These are phyloP conservation scores for Amphipyra berbera DNA, from an alignment of 2,888 invertebrate genomes.

Conservation along the genomic window DNA sequence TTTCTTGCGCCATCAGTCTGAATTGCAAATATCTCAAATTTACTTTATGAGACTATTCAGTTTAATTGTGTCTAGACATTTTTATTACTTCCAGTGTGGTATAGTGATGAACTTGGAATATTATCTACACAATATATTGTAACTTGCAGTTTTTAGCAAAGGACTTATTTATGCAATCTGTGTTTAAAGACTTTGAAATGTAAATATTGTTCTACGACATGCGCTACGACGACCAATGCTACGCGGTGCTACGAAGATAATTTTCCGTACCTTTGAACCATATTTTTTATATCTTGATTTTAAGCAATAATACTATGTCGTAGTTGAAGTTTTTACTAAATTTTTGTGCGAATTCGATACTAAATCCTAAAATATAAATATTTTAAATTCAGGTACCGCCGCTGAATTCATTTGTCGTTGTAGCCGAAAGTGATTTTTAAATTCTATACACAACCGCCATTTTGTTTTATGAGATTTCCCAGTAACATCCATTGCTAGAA, in stretches of 20 bases:
- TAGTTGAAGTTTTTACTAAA: too few relatives aligned
- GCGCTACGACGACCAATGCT: slow-evolving; percentile 42
- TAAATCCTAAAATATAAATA: too few relatives aligned
- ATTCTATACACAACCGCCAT: slow-evolving; percentile 6
- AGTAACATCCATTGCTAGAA: slow-evolving; percentile 48
- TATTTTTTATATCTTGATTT: too few relatives aligned
- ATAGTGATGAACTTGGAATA: neutral
- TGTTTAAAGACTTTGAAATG: slow-evolving; percentile 3
- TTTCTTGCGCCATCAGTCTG: neutral
- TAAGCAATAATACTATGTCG: too few relatives aligned
- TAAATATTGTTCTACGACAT: slow-evolving; percentile 9
- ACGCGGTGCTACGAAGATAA: slow-evolving; percentile 29
- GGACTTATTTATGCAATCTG: slow-evolving; percentile 1
- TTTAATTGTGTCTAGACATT: slow-evolving; percentile 25
- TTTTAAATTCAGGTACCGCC: too few relatives aligned
- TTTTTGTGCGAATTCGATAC: too few relatives aligned
- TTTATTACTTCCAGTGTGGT: slow-evolving; percentile 14
- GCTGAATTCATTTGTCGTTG: slow-evolving; percentile 3
- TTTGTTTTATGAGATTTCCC: slow-evolving; percentile 20
- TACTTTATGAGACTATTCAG: slow-evolving; percentile 4
- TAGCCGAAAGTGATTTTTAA: neutral
- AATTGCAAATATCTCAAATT: neutral
- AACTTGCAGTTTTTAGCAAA: slow-evolving; percentile 1
- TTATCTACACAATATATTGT: neutral
- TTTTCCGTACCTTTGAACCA: too few relatives aligned